A percentile compares a stretch with the other conserved stretches of the same genome.
Conservation (phyloP, 2,888 invertebrate species). For the Fissipunctia ypsillon region DNA sequence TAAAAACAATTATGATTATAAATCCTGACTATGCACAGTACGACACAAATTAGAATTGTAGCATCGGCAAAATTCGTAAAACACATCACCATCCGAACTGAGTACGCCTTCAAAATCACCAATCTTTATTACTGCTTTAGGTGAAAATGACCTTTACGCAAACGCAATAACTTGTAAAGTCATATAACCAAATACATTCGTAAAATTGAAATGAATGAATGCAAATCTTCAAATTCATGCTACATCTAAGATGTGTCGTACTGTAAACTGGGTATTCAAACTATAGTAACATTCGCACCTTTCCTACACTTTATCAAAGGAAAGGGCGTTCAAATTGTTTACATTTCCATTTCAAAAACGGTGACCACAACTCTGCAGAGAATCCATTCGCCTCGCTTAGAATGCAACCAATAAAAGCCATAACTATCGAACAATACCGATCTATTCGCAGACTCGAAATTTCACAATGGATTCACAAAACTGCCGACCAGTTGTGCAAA, state of each 20-base stretch:
- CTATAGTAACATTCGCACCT: not conserved
- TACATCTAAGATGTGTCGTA: too few species aligned
- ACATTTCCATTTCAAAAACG: constrained; percentile 40
- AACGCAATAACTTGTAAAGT: too few species aligned
- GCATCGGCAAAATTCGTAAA: too few species aligned
- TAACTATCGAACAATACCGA: constrained; percentile 59
- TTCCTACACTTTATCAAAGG: constrained; percentile 3
- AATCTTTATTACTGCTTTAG: too few species aligned
- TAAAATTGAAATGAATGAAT: too few species aligned
- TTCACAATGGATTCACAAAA: constrained; percentile 58
- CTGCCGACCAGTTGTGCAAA: constrained; percentile 49
- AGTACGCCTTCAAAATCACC: too few species aligned
- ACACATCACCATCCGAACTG: too few species aligned
- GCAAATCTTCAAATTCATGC: too few species aligned
- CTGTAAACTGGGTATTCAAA: not conserved
- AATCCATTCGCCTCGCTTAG: constrained; percentile 56
- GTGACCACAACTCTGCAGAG: constrained; percentile 38
- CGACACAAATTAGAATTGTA: too few species aligned
- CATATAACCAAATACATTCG: too few species aligned
- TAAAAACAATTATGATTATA: too few species aligned
- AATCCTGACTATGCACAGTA: not conserved
- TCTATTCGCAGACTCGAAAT: constrained; percentile 43
- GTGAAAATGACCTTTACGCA: too few species aligned
- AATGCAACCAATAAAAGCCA: constrained; percentile 58
- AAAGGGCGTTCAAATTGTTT: constrained; percentile 19